These are phyloP conservation scores for Phalacrocorax aristotelis DNA, from an alignment of 2,113 vertebrate species.

Conservation along the genomic window DNA sequence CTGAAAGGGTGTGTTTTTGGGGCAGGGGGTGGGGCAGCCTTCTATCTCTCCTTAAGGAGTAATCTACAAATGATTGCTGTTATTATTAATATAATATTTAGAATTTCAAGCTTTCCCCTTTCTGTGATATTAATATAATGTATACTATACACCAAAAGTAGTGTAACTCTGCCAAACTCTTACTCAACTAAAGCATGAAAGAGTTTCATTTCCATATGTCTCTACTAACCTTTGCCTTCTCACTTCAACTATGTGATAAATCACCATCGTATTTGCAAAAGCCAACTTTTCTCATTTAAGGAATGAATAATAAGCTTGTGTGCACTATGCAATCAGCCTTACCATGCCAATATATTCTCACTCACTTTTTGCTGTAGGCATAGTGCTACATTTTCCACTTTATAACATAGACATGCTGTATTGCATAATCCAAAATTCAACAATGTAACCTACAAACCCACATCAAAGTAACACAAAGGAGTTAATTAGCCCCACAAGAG, in stretches of 20 bases:
- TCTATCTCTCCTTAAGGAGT: neutral
- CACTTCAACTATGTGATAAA: neutral
- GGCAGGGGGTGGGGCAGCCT: neutral
- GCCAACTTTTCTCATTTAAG: constrained; percentile 12
- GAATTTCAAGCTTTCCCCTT: neutral
- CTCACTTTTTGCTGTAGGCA: neutral
- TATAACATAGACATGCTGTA: neutral
- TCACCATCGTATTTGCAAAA: neutral
- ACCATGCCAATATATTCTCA: neutral
- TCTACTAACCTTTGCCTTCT: neutral
- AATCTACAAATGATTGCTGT: neutral
- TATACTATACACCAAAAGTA: neutral
- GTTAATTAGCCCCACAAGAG: constrained; percentile 10
- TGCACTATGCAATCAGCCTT: neutral
- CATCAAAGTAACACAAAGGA: constrained; percentile 6
- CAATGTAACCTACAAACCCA: constrained; percentile 22
- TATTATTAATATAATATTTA: neutral
- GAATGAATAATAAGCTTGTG: neutral
- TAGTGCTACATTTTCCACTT: neutral
- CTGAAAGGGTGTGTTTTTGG: neutral
- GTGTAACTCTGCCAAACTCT: neutral
- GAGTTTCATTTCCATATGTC: neutral
- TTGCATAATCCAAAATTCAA: constrained; percentile 31
- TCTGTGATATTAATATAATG: neutral
- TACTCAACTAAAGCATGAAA: neutral